phyloP scores from a whole-genome alignment of 1,140 invertebrate species.

The Vanessa atalanta region DNA sequence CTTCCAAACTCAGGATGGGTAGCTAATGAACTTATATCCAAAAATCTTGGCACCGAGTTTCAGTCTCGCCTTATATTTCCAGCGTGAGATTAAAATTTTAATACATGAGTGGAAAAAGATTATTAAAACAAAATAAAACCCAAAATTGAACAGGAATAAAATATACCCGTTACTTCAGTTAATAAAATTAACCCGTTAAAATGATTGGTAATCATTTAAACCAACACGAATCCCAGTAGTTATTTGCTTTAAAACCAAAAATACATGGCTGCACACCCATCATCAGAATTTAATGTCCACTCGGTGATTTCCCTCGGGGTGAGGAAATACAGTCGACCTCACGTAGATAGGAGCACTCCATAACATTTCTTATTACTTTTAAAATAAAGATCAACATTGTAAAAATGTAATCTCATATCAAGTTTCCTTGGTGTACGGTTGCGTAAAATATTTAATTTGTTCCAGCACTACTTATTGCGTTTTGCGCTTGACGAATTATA shows the following conservation, averaged over 20 bases:
- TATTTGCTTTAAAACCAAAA: constrained; percentile 34
- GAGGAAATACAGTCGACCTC: constrained; percentile 22
- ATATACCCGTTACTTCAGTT: constrained; percentile 2
- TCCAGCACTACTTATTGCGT: constrained; percentile 23
- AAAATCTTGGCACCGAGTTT: too few species aligned
- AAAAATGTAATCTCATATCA: neutral
- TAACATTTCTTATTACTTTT: neutral
- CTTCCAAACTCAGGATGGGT: too few species aligned
- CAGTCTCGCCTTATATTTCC: too few species aligned
- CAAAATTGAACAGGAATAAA: neutral
- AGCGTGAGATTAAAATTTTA: too few species aligned
- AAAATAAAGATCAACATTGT: constrained; percentile 8
- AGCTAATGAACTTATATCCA: too few species aligned
- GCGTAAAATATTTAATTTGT: constrained; percentile 29
- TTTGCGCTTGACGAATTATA: constrained; percentile 26
- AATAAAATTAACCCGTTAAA: constrained; percentile 27
- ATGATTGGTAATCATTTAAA: constrained; percentile 33
- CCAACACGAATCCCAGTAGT: constrained; percentile 20
- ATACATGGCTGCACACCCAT: constrained; percentile 29
- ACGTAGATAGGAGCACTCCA: neutral
- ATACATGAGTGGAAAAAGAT: too few species aligned
- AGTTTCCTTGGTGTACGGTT: constrained; percentile 1
- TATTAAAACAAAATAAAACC: too few species aligned
- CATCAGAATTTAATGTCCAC: constrained; percentile 34
- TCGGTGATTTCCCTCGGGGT: constrained; percentile 29